phyloP scores from a whole-genome alignment of 1,140 invertebrate genomes.

The Macrosteles quadrilineatus region DNA sequence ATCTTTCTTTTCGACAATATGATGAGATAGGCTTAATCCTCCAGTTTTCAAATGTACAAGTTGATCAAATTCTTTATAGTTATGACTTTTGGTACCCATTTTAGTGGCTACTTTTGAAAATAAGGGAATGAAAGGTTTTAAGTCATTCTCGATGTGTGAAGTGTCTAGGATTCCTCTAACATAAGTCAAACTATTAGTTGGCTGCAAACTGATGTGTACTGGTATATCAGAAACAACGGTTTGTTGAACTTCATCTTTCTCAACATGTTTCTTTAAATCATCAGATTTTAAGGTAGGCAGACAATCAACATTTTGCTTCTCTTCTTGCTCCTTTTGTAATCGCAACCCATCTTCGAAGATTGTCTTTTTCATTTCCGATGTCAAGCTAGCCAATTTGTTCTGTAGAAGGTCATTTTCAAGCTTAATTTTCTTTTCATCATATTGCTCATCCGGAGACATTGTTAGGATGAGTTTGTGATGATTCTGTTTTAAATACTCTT shows the following conservation, averaged over 20 bases:
- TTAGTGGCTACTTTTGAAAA: slow-evolving; percentile 79
- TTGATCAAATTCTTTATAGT: slow-evolving; percentile 83
- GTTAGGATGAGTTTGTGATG: slow-evolving; percentile 77
- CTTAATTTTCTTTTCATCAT: slow-evolving; percentile 64
- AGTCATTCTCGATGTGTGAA: slow-evolving; percentile 62
- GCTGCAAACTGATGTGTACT: slow-evolving; percentile 73
- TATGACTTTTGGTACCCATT: slow-evolving; percentile 80
- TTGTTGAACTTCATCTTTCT: slow-evolving; percentile 58
- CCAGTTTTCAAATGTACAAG: slow-evolving; percentile 78
- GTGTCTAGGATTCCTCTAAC: slow-evolving; percentile 76
- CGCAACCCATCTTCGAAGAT: slow-evolving; percentile 71
- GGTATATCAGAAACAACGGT: slow-evolving; percentile 60
- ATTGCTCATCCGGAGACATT: slow-evolving; percentile 82
- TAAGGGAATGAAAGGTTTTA: slow-evolving; percentile 75
- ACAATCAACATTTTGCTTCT: slow-evolving; percentile 67
- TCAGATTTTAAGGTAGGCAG: slow-evolving; percentile 77
- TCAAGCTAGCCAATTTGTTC: slow-evolving; percentile 62
- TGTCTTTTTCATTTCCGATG: slow-evolving; percentile 59
- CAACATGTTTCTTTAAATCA: slow-evolving; percentile 70
- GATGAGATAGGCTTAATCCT: slow-evolving; percentile 67
- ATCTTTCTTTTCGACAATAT: slow-evolving; percentile 71
- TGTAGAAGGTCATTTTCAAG: slow-evolving; percentile 70
- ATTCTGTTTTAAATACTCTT: slow-evolving; percentile 82
- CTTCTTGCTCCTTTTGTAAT: slow-evolving; percentile 73
- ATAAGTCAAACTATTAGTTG: slow-evolving; percentile 88